Evolutionary conservation across 2,797 vertebrate genomes (phyloP), one percentile per base, ranked within the genome.

Genomic region (Triplophysa bombifrons): DNA sequence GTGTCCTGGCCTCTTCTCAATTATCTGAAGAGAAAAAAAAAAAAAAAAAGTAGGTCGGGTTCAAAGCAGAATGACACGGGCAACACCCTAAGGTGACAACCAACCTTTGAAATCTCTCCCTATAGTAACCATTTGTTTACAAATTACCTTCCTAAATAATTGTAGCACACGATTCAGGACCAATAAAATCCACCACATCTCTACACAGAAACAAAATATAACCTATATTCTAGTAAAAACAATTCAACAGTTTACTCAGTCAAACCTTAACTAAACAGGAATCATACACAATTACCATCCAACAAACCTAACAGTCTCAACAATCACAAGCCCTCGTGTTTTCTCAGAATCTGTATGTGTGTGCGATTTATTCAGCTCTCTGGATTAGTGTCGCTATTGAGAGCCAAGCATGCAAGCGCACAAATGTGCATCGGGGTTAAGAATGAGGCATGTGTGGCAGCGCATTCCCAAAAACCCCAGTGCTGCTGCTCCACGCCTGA

Each of bases 1-100:
- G 88, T 98, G 97, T 58, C 96, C 97, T 1, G 96, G 95, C 87
- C 96, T 91, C 86, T 99, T 99, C 90, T 98, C 96, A 0, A 99
- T 99, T 87, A 99, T 98, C 98, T 99, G 92, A 38, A 27, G 17
- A 20, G 20, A 75, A 22, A 68, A 30, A 27, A 27, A 27, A n/a
- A 12, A 48, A 25, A 25, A 27, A 27, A 2, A 2, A 7, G 16
- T 48, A 72, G 30, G 34, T 61, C 46, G 69, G 25, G 34, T 73
- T 80, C 69, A 77, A 80, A 84, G 44, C 9, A 22, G 25, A 58
- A 71, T 76, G 13, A 27, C 2, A 60, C 46, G 5, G 38, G 12
- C 0, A 13, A 51, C 44, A 51, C 50, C 27, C 44, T 53, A 48
- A 25, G 12, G 11, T 53, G 27, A 76, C 44, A 78, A 78, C n/a